Percentiles rank a stretch among this genome's conserved stretches.
Conservation (phyloP, 2,888 invertebrate species). For the Eristalis pertinax region DNA sequence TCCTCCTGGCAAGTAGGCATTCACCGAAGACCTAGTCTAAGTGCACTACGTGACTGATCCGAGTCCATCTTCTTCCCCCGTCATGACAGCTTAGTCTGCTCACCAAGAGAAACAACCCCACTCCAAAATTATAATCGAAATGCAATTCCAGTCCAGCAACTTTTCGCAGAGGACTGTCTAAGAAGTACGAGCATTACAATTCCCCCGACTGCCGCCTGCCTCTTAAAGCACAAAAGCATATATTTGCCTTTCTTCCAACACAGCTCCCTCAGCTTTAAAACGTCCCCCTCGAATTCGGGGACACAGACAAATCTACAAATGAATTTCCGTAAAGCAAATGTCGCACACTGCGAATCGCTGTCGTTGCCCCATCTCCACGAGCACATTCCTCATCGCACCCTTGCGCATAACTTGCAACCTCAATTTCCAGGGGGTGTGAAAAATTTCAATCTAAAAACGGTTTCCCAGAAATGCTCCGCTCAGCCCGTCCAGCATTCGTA, state of each 20-base stretch:
- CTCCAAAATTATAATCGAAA: neutral
- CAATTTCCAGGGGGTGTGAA: conserved; percentile 12
- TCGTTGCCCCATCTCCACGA: neutral
- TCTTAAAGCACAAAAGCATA: neutral
- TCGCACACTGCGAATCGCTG: conserved; percentile 10
- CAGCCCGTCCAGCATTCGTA: conserved; percentile 3
- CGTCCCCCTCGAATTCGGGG: conserved; percentile 31
- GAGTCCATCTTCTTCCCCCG: no score
- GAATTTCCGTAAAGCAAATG: conserved; percentile 28
- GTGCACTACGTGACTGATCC: no score
- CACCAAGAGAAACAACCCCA: neutral
- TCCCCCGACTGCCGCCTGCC: neutral
- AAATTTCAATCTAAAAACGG: conserved; percentile 43
- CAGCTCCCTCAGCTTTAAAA: conserved; percentile 10
- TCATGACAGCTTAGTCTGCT: no score
- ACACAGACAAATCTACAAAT: conserved; percentile 34
- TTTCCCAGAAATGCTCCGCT: neutral
- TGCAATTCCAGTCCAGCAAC: neutral
- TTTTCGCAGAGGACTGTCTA: no score
- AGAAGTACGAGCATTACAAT: neutral
- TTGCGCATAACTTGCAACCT: neutral
- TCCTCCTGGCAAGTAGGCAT: no score
- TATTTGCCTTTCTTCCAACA: neutral
- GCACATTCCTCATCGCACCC: neutral
- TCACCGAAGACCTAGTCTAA: no score